Conservation (phyloP, 2,888 invertebrate species). For the Petrolisthes cinctipes region DNA sequence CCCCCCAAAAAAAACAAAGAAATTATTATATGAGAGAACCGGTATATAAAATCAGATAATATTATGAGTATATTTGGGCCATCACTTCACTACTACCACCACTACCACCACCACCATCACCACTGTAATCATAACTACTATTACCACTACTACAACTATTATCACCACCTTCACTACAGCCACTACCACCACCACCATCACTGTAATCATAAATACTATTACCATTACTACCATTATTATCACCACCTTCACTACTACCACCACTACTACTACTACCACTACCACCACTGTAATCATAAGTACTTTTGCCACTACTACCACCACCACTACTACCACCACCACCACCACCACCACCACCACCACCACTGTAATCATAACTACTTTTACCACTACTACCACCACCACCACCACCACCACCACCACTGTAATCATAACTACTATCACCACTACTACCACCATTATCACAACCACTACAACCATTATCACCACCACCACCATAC, state of each 20-base stretch:
- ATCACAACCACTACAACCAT: background rate
- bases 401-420: background rate
- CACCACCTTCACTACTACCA: background rate
- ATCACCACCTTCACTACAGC: background rate
- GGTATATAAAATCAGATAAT: no score
- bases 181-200: background rate
- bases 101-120: conserved; percentile 13
- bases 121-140: conserved; percentile 8
- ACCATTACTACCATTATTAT: conserved; percentile 9
- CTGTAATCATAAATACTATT: background rate
- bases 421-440: background rate
- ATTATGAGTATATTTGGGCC: no score
- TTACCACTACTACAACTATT: background rate
- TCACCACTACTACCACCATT: background rate
- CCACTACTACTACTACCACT: background rate
- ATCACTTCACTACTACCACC: no score
- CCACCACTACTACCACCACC: background rate
- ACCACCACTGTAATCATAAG: background rate
- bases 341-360: background rate
- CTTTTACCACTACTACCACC: background rate
- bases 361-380: no score
- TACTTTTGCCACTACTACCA: background rate
- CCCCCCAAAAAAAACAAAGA: no score
- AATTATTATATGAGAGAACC: no score
- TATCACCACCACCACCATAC: background rate